A percentile compares a stretch with the other conserved stretches of the same genome.
phyloP scores from a whole-genome alignment of 1,140 invertebrate species.

The Leucophenga varia region DNA sequence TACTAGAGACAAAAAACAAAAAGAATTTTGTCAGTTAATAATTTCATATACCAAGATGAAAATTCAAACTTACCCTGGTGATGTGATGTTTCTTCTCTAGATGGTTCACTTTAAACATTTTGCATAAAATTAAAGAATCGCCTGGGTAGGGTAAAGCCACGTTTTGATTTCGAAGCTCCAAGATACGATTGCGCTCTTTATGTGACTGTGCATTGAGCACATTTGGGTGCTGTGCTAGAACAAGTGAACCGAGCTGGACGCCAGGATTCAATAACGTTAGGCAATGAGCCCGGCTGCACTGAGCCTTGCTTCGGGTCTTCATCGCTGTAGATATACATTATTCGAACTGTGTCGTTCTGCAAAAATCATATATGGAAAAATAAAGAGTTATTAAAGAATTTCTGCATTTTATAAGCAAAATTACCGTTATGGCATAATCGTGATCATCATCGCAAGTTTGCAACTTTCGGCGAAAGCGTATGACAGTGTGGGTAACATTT shows the following conservation, averaged over 20 bases:
- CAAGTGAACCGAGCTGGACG: conserved; percentile 63
- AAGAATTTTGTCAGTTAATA: too few species aligned
- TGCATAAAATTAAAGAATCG: conserved; percentile 66
- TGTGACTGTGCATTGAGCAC: too few species aligned
- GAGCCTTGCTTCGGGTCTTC: conserved; percentile 62
- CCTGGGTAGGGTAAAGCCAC: conserved; percentile 58
- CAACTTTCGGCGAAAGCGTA: conserved; percentile 64
- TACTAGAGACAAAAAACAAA: conserved; percentile 55
- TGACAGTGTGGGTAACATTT: conserved; percentile 68
- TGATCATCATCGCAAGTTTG: conserved; percentile 65
- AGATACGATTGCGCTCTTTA: conserved; percentile 48
- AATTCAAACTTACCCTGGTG: conserved; percentile 51
- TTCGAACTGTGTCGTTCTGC: conserved; percentile 67
- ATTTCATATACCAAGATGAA: too few species aligned
- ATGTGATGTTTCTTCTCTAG: conserved; percentile 65
- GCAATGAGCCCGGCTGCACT: conserved; percentile 55
- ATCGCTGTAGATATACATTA: conserved; percentile 65
- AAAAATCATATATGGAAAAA: conserved; percentile 10
- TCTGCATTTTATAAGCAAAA: conserved; percentile 25
- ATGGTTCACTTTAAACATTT: conserved; percentile 62
- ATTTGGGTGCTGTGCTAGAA: conserved; percentile 57
- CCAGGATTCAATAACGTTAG: conserved; percentile 42
- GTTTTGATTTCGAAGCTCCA: conserved; percentile 60
- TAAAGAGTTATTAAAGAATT: background rate
- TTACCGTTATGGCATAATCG: conserved; percentile 66